phyloP scores from a whole-genome alignment of 2,113 vertebrate species.

The Sylvilagus bachmani region DNA sequence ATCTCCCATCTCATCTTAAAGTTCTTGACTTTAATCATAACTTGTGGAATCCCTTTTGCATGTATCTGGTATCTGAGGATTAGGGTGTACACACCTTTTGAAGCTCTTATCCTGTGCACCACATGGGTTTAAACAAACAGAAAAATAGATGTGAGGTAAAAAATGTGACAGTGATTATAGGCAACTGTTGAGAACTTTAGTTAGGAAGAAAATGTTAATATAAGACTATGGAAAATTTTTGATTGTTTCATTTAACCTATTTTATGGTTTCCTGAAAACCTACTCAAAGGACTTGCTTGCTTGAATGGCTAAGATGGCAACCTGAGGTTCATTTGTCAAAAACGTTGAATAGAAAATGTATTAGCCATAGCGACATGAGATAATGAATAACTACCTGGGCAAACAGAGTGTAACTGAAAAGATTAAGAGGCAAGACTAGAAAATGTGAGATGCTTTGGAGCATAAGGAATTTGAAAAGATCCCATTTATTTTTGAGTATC shows the following conservation, averaged over 20 bases:
- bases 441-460: no score
- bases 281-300: no score
- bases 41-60: not conserved
- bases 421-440: no score
- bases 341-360: no score
- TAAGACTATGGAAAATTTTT: not conserved
- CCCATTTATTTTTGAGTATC: no score
- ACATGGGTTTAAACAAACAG: not conserved
- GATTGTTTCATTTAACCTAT: not conserved
- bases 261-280: not conserved
- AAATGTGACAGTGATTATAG: not conserved
- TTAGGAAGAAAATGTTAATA: not conserved
- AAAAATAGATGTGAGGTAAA: not conserved
- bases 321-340: no score
- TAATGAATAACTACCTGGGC: no score
- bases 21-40: not conserved
- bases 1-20: not conserved
- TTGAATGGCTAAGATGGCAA: no score
- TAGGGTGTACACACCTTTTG: not conserved
- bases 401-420: no score
- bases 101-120: not conserved
- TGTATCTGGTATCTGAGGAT: not conserved
- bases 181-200: not conserved
- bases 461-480: no score
- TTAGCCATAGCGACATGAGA: no score